These are phyloP conservation scores for Hydrotaea diabolus DNA, from an alignment of 2,888 invertebrate genomes.

Conservation along the genomic window DNA sequence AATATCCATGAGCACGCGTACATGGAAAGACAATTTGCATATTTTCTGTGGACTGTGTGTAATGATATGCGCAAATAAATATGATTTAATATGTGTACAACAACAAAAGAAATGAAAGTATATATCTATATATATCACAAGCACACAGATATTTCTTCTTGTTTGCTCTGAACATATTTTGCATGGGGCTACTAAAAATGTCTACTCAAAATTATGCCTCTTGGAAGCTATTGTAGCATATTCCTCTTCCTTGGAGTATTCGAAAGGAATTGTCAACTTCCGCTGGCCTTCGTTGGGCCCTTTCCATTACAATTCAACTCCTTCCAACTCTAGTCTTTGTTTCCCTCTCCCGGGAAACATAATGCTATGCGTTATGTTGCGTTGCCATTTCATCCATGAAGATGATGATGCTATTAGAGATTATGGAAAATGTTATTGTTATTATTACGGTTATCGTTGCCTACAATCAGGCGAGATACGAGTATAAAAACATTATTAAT, in stretches of 20 bases:
- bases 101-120: too few species aligned
- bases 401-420: conserved; percentile 31
- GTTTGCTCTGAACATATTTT: neutral
- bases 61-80: conserved; percentile 19
- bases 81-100: conserved; percentile 11
- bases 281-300: neutral
- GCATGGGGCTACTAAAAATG: too few species aligned
- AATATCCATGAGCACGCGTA: neutral
- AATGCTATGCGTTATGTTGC: too few species aligned
- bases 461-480: conserved; percentile 21
- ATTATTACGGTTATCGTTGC: conserved; percentile 14
- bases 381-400: conserved; percentile 12
- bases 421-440: conserved; percentile 33
- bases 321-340: too few species aligned
- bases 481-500: conserved; percentile 26
- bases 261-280: too few species aligned
- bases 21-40: neutral
- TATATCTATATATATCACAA: neutral
- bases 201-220: too few species aligned
- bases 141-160: neutral
- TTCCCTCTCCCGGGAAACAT: too few species aligned
- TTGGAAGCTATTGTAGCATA: too few species aligned
- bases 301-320: too few species aligned
- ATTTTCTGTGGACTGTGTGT: neutral
- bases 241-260: too few species aligned